Evolutionary conservation across 2,113 vertebrate genomes (phyloP).

Genomic region (Cyanoderma ruficeps): DNA sequence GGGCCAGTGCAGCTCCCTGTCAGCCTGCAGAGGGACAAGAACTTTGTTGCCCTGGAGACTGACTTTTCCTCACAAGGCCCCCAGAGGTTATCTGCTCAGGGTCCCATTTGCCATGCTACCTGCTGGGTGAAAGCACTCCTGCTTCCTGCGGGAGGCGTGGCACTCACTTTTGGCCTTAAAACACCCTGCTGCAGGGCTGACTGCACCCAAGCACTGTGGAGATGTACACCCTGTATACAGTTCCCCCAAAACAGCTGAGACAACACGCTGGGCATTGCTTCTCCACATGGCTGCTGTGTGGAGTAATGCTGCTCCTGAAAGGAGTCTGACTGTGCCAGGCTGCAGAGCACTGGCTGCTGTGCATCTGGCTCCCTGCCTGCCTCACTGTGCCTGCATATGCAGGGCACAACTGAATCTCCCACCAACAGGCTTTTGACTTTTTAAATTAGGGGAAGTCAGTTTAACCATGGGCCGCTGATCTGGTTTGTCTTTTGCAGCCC

Average conservation of each 20-base stretch:
- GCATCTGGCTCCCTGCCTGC: background rate
- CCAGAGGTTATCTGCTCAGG: background rate
- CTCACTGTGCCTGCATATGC: accelerated
- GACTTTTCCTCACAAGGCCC: background rate
- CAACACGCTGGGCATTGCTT: accelerated
- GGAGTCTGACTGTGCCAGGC: background rate
- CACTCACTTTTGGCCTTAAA: background rate
- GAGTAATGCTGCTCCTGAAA: background rate
- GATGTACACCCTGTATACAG: background rate
- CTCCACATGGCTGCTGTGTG: accelerated
- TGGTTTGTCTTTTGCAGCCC: background rate
- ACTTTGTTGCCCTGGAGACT: background rate
- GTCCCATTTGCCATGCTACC: background rate
- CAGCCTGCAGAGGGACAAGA: background rate
- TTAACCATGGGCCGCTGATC: background rate
- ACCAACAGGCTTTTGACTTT: background rate
- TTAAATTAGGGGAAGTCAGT: background rate
- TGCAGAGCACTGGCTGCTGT: background rate
- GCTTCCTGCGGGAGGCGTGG: background rate
- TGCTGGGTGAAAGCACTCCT: accelerated
- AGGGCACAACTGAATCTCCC: background rate
- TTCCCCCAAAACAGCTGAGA: background rate
- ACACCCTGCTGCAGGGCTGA: background rate
- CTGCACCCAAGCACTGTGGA: background rate
- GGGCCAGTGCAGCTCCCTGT: background rate